Percentiles rank a stretch among this genome's conserved stretches.
phyloP scores from a whole-genome alignment of 2,113 vertebrate species.

The Oreotrochilus melanogaster region DNA sequence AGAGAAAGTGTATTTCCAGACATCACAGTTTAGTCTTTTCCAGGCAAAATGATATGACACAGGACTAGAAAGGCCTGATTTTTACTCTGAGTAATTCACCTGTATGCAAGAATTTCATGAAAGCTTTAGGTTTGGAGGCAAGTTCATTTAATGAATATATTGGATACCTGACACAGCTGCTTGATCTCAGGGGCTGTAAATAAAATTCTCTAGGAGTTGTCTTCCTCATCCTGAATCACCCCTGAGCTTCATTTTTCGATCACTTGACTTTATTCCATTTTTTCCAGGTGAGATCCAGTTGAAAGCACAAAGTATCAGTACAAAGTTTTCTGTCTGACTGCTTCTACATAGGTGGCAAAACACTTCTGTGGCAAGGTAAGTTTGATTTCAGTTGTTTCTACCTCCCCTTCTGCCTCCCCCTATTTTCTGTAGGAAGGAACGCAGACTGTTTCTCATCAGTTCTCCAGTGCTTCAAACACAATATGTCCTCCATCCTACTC shows the following conservation, averaged over 20 bases:
- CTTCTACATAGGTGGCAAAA: background rate
- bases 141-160: background rate
- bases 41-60: background rate
- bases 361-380: background rate
- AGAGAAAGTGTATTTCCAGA: background rate
- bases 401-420: too few relatives aligned
- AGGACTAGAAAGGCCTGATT: background rate
- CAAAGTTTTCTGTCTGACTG: background rate
- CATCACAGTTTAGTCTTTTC: background rate
- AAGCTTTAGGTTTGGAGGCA: background rate
- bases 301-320: background rate
- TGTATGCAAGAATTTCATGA: background rate
- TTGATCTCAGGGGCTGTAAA: background rate
- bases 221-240: background rate
- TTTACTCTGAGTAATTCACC: background rate
- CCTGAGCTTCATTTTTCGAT: background rate
- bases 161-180: background rate
- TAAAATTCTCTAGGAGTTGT: background rate
- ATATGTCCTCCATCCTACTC: background rate
- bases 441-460: background rate
- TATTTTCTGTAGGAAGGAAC: background rate
- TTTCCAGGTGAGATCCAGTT: background rate
- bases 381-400: background rate
- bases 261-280: background rate
- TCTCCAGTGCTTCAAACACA: background rate